Conservation (phyloP, 2,113 vertebrate species). For the Garra rufa region DNA sequence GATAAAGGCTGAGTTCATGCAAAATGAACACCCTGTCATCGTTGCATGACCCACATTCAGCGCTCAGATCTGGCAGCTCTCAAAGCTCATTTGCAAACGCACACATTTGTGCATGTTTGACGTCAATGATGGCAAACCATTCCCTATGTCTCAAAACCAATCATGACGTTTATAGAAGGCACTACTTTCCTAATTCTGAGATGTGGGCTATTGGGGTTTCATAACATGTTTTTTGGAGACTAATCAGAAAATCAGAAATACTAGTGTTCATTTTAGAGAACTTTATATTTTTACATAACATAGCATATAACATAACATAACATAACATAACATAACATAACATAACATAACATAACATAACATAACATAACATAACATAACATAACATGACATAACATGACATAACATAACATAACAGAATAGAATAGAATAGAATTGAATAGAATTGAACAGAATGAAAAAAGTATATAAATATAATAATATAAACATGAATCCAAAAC, state of each 20-base stretch:
- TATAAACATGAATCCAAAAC: too few species aligned
- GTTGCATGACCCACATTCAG: neutral
- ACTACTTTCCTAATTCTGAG: neutral
- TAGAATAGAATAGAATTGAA: too few species aligned
- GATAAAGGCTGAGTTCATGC: neutral
- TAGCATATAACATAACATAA: too few species aligned
- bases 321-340: too few species aligned
- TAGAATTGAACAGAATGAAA: too few species aligned
- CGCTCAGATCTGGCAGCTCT: neutral
- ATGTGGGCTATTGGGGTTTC: neutral
- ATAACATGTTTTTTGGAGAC: neutral
- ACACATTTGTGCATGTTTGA: neutral
- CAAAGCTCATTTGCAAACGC: neutral
- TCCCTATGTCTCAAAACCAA: neutral
- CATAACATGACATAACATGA: too few species aligned
- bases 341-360: too few species aligned
- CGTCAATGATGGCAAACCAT: neutral
- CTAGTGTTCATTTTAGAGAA: neutral
- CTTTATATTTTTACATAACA: neutral
- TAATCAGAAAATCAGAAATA: neutral
- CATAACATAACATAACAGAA: too few species aligned
- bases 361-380: too few species aligned
- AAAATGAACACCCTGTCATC: neutral
- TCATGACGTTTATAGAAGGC: neutral
- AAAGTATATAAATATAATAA: too few species aligned